Percentiles rank a stretch among this genome's conserved stretches.
Evolutionary conservation across 2,888 invertebrate genomes (phyloP).

Genomic region (Torymus texanus): DNA sequence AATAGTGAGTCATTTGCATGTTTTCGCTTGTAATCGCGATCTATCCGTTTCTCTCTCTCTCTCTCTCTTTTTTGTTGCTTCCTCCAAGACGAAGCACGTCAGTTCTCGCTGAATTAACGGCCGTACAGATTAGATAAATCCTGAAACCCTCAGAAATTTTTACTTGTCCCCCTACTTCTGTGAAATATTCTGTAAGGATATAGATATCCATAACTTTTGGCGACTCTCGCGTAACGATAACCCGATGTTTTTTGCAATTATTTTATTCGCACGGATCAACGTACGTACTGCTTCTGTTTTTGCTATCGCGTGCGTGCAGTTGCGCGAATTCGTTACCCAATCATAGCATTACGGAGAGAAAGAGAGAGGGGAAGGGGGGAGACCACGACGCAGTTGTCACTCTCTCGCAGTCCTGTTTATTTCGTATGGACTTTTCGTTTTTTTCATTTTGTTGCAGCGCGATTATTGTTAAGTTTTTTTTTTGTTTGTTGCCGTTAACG

Average conservation of each 20-base stretch:
- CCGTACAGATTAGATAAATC: slow-evolving; percentile 52
- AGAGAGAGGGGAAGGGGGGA: too few species aligned
- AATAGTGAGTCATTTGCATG: slow-evolving; percentile 7
- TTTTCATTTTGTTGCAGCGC: too few species aligned
- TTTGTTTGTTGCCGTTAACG: too few species aligned
- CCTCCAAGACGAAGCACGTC: background rate
- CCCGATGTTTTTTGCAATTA: slow-evolving; percentile 30
- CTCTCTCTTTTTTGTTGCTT: background rate
- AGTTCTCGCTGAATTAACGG: slow-evolving; percentile 21
- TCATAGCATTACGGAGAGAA: background rate
- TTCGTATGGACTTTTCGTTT: too few species aligned
- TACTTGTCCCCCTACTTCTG: slow-evolving; percentile 5
- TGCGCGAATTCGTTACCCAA: slow-evolving; percentile 32
- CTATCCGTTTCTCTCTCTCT: slow-evolving; percentile 19
- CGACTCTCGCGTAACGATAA: background rate
- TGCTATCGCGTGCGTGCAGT: background rate
- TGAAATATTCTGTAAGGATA: slow-evolving; percentile 29
- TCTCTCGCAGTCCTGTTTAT: too few species aligned
- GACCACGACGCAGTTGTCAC: too few species aligned
- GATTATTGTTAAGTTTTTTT: too few species aligned
- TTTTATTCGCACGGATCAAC: slow-evolving; percentile 27
- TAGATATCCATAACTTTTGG: slow-evolving; percentile 23
- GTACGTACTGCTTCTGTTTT: too few species aligned
- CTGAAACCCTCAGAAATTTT: slow-evolving; percentile 8
- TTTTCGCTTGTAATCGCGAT: slow-evolving; percentile 5